phyloP scores from a whole-genome alignment of 1,140 invertebrate genomes.

The Lanistes nyassanus region DNA sequence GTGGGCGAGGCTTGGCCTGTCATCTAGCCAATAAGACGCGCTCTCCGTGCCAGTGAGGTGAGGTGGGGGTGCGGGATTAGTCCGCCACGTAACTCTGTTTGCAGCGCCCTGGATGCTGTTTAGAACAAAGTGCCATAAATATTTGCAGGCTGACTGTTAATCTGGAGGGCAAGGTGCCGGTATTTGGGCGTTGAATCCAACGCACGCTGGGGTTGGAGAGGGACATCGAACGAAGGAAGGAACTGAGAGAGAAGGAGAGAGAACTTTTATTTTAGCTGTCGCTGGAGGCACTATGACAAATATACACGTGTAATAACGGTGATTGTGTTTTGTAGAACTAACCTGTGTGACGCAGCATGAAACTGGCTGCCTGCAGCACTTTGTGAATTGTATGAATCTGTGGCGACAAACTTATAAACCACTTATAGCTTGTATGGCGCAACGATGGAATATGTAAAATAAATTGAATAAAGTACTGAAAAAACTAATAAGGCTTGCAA shows the following conservation, averaged over 20 bases:
- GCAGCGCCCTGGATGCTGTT: conserved; percentile 24
- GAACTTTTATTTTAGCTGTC: neutral
- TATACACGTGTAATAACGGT: no score
- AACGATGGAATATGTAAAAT: no score
- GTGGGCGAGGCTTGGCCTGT: conserved; percentile 3
- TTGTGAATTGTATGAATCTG: no score
- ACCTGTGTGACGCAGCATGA: no score
- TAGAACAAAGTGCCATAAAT: conserved; percentile 28
- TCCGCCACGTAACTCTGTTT: neutral
- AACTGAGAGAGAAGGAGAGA: neutral
- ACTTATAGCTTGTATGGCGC: no score
- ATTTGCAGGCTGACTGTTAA: conserved; percentile 35
- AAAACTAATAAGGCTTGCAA: no score
- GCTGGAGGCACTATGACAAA: no score
- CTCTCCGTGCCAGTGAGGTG: neutral
- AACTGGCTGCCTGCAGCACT: no score
- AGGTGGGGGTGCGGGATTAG: neutral
- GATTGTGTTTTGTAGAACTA: no score
- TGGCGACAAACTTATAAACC: no score
- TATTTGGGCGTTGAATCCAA: neutral
- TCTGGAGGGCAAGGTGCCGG: conserved; percentile 16
- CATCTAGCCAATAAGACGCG: neutral
- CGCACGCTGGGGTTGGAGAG: neutral
- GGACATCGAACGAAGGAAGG: neutral
- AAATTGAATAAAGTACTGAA: no score